Evolutionary conservation across 2,113 vertebrate genomes (phyloP), one percentile per base, ranked within the genome.

Genomic region (Mustela lutreola): DNA sequence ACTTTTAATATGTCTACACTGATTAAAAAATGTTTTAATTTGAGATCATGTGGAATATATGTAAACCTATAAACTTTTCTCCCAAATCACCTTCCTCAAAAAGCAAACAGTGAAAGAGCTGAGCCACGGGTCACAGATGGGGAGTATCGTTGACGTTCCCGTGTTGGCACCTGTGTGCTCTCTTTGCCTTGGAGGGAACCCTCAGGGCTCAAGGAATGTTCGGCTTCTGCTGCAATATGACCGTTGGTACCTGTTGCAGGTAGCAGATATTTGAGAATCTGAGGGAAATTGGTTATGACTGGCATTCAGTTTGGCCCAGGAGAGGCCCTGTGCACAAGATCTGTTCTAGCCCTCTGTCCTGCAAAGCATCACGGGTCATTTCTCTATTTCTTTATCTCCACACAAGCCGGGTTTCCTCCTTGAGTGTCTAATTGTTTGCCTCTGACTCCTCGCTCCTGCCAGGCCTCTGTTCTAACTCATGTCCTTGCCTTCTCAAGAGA

Each of bases 111-210:
- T 26, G 28, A 76, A 67, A 82, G 39, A 14, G 42, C 19, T 10
- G 15, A 28, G 12, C 53, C 26, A 26, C 0, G 4, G 56, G 58
- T 62, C 8, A 1, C 73, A 58, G 42, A 0, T 31, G 31, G 62
- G 48, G 9, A 1, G 45, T n/a, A 1, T 9, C 0, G 0, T 4
- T 21, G 45, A 9, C 0, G 2, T 24, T 62, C 26, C 18, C 0
- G 0, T 24, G 12, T 2, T 45, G 87, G 31, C 39, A 16, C 62
- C n/a, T 15, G 45, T 26, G 4, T 45, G 1, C 31, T 56, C 21
- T 21, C 26, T 79, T 63, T 16, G 65, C 50, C 80, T 24, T 28
- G 7, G 11, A 14, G 3, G 58, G 75, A 82, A 53, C 48, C 58
- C 86, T 33, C 18, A 2, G 65, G 78, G 53, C 62, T 75, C 2